A percentile compares a stretch with the other conserved stretches of the same genome.
Evolutionary conservation across 2,113 vertebrate species (phyloP).

Genomic region (Catharus minimus): DNA sequence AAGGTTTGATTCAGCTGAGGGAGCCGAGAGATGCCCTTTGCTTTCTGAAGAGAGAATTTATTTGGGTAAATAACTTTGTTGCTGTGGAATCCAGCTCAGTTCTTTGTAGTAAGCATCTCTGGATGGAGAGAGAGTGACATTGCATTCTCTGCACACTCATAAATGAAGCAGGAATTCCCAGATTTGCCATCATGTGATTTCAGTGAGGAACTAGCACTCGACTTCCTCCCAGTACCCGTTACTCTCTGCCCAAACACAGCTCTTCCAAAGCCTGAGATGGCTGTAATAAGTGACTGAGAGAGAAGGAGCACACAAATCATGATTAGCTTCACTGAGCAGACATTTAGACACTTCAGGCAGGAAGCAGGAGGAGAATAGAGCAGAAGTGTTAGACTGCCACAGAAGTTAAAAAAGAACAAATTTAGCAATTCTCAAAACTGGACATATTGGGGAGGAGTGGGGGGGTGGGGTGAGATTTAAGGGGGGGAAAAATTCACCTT

Average conservation of each 20-base stretch:
- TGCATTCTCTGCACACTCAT: conserved; percentile 25
- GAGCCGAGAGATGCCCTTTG: neutral
- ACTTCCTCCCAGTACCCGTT: conserved; percentile 13
- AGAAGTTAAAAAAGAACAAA: neutral
- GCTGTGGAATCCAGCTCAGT: conserved; percentile 4
- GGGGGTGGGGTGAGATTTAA: neutral
- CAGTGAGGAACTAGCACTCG: conserved; percentile 42
- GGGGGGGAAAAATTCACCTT: neutral
- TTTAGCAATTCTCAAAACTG: neutral
- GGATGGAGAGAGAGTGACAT: conserved; percentile 40
- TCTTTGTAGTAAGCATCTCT: conserved; percentile 44
- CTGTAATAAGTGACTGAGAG: neutral
- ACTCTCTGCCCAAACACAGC: conserved; percentile 15
- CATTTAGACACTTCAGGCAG: neutral
- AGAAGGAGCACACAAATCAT: neutral
- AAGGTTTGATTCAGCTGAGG: neutral
- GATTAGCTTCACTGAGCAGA: neutral
- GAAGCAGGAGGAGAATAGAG: neutral
- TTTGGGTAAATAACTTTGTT: neutral
- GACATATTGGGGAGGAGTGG: fast-evolving
- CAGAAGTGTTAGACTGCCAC: neutral
- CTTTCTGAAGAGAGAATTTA: conserved; percentile 11
- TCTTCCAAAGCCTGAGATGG: neutral
- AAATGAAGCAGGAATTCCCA: conserved; percentile 68
- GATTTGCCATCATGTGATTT: conserved; percentile 67